phyloP scores from a whole-genome alignment of 2,888 invertebrate species.

The Punctoribates punctum region DNA sequence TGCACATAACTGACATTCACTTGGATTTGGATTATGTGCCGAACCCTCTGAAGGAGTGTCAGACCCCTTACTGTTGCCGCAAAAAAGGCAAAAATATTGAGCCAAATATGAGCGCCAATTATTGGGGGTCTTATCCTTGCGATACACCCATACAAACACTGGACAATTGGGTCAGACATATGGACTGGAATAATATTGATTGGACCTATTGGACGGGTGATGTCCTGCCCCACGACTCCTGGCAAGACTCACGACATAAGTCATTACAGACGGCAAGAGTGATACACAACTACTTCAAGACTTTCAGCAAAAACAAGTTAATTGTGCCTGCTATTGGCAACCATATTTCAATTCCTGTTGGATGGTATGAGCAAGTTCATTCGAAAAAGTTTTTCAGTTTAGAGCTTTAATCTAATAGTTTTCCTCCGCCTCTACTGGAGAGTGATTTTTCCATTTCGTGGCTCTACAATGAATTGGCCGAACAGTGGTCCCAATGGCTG shows the following conservation, averaged over 20 bases:
- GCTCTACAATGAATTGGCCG: slow-evolving; percentile 69
- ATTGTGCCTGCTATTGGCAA: slow-evolving; percentile 57
- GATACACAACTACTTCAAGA: slow-evolving; percentile 41
- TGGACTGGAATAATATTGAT: slow-evolving; percentile 54
- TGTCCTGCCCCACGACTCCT: slow-evolving; percentile 56
- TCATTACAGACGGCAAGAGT: slow-evolving; percentile 39
- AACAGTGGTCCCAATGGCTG: slow-evolving; percentile 69
- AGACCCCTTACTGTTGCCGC: slow-evolving; percentile 84
- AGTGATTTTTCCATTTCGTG: slow-evolving; percentile 53
- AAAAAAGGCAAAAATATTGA: slow-evolving; percentile 68
- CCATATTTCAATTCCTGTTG: slow-evolving; percentile 46
- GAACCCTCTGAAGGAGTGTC: slow-evolving; percentile 80
- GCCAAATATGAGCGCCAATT: slow-evolving; percentile 77
- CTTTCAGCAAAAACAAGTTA: slow-evolving; percentile 42
- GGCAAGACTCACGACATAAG: slow-evolving; percentile 42
- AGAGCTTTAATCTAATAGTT: slow-evolving; percentile 50
- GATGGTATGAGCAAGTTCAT: slow-evolving; percentile 51
- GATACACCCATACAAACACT: slow-evolving; percentile 89
- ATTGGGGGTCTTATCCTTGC: slow-evolving; percentile 94
- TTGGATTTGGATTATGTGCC: slow-evolving; percentile 88
- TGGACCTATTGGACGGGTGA: slow-evolving; percentile 56
- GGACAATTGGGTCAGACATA: slow-evolving; percentile 73
- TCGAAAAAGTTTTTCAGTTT: not conserved
- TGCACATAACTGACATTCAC: slow-evolving; percentile 94
- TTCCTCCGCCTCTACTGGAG: slow-evolving; percentile 55